Evolutionary conservation across 2,113 vertebrate species (phyloP), one percentile per base, ranked within the genome.

Genomic region (Agelaius phoeniceus): DNA sequence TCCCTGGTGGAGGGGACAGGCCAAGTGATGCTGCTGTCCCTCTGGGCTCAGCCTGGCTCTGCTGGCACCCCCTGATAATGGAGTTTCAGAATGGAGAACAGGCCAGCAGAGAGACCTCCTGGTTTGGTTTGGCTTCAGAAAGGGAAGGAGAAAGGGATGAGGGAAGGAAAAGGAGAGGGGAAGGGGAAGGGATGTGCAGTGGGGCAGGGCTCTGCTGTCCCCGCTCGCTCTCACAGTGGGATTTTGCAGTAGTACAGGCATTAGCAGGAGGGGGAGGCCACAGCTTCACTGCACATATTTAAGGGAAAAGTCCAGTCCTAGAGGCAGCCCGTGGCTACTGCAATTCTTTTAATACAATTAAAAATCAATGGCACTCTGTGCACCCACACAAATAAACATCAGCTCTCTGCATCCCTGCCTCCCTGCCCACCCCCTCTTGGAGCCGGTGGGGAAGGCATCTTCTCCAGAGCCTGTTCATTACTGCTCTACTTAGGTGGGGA

Each of bases 391-490:
- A 95, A 93, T 93, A 93, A 94, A 96, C 94, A 93, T 94, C 91
- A 86, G 89, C 93, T 92, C 94, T 90, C 89, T 37, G 73, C 91
- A 67, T 85, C 94, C 79, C 83, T 2, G 71, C 95, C 65, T 93
- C 87, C 90, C 89, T 94, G 74, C 81, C 93, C 93, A 84, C 74
- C 78, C 72, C 81, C 58, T 86, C 91, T 83, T 1, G 54, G 74
- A 93, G 89, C 80, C 20, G 1, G 93, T 91, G 77, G 92, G 87
- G 87, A 93, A 94, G 65, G 94, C 90, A 80, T 95, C 93, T 96
- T 90, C 95, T 95, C 94, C 94, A 94, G 91, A 95, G 90, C 96
- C 93, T 93, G 94, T 93, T 96, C 96, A 93, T 97, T 96, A 94
- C 94, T 61, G 72, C 88, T 90, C 94, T 93, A 92, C 96, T 96